These are phyloP conservation scores for Cheirogaleus major DNA, from an alignment of 2,797 vertebrate species.

Conservation along the genomic window DNA sequence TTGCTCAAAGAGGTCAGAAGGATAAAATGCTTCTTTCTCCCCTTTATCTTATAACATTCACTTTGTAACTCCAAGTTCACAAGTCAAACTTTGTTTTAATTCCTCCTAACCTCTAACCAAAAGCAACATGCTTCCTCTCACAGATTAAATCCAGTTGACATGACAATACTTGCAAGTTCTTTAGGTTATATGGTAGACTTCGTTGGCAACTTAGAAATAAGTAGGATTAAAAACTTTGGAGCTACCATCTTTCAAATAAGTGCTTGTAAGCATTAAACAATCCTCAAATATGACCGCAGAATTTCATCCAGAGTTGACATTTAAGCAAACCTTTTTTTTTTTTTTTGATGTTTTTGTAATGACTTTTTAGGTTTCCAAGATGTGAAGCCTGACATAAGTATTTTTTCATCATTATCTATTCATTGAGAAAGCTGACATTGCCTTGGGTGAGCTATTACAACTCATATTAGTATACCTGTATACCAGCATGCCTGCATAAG, in stretches of 20 bases:
- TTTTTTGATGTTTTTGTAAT: slow-evolving; percentile 46
- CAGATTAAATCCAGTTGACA: slow-evolving; percentile 53
- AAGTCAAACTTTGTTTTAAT: slow-evolving; percentile 38
- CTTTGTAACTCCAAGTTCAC: slow-evolving; percentile 33
- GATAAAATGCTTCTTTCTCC: neutral
- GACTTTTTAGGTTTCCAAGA: slow-evolving; percentile 11
- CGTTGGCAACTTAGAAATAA: slow-evolving; percentile 50
- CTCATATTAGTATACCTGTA: slow-evolving; percentile 1
- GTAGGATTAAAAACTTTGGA: slow-evolving; percentile 42
- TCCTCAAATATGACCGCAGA: neutral
- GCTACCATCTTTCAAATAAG: slow-evolving; percentile 17
- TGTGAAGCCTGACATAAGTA: slow-evolving; percentile 9
- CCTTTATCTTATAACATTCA: neutral
- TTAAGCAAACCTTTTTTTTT: slow-evolving; percentile 37
- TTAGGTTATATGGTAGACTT: slow-evolving; percentile 3
- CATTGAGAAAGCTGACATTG: slow-evolving; percentile 8
- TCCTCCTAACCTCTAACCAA: neutral
- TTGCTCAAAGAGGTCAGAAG: slow-evolving; percentile 11
- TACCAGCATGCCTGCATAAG: neutral
- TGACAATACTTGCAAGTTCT: neutral
- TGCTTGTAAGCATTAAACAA: slow-evolving; percentile 12
- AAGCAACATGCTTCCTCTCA: neutral
- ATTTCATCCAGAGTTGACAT: slow-evolving; percentile 49
- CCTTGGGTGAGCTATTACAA: neutral
- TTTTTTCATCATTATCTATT: slow-evolving; percentile 52